Base-by-base conservation (phyloP, 2,113 vertebrate genomes). In the Thermophis baileyi region DNA sequence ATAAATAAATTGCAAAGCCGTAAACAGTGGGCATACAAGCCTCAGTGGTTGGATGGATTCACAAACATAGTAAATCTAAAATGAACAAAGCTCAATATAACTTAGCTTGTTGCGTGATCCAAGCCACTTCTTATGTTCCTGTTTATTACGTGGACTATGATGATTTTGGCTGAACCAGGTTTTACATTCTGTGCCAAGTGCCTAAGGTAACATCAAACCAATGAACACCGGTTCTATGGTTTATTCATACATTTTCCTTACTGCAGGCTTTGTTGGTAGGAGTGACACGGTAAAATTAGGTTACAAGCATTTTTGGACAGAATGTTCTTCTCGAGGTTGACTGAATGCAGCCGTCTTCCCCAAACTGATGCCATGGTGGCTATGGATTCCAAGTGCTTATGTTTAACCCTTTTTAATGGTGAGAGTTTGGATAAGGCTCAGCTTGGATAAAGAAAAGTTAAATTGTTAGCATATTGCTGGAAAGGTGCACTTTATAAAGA, bases 251-350 rank as follows among this genome's bases (percentile, higher is more conserved):
- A 55, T 44, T 46, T 53, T 51, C 20, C 63, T 57, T 25, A 18
- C n/a, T 91, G 24, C 51, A 47, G 6, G 30, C 49, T 25, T 81
- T 47, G 30, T 16, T 35, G 25, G 30, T 6, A 87, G 22, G 22
- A 40, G 12, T 63, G 95, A 97, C 85, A 91, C 91, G 93, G n/a
- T 94, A 12, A 95, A 88, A n/a, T 74, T 92, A 69, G 91, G 74
- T 92, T 0, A 0, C 63, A 81, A 0, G 3, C 50, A 35, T 60
- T 95, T 87, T 94, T 53, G 60, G 27, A 90, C 63, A 40, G 93
- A 91, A 89, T n/a, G 0, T 0, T 91, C 87, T 89, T 44, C 92
- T 55, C 90, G n/a, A 1, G 47, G 89, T 87, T 92, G 94, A 0
- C 0, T 1, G 91, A 50, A 91, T 60, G 74, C 7, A 44, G 74